Base-by-base conservation (phyloP, 2,888 invertebrate species). In the Trissolcus brochymenae region DNA sequence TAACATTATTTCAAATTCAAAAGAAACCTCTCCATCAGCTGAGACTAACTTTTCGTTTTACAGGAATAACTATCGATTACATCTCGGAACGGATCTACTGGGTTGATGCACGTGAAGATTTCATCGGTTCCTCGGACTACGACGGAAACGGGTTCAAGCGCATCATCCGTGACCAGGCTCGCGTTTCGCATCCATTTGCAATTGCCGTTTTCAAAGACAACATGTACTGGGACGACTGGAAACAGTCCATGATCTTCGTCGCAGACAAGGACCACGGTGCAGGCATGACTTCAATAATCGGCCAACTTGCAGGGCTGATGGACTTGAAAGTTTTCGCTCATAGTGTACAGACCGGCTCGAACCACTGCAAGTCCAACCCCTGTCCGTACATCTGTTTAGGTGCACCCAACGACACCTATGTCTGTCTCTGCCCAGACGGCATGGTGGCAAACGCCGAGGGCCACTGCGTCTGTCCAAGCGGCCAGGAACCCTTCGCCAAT, bases 191-290 rank as follows among this genome's bases (percentile, higher is more conserved):
- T 91, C 96, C 96, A 4, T 97, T 96, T 85, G 94, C 96, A 0
- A 94, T 97, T 0, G 95, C 94, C 0, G 94, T 97, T 0, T 93
- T 95, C 84, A 97, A 97, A 88, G 94, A 95, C 83, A 92, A 92
- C 81, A 93, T 97, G 91, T 96, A 94, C 84, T 97, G 96, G 96
- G 95, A 96, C 84, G 97, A 97, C 87, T 96, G 95, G 96, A 94
- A 94, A 82, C 92, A 93, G 57, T 93, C 94, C 72, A 92, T 94
- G 25, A 94, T 96, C 66, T 95, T 95, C 84, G 91, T 93, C 4
- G 94, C 95, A 0, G 95, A 96, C 83, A 96, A 96, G 86, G 93
- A 94, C 84, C 92, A 92, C 56, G 95, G 95, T 0, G 90, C 91
- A 1, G 92, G 92, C 29, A 90, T 94, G 13, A 88, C 90, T 11